Conservation (phyloP, 2,888 invertebrate species). For the Pomacea canaliculata region DNA sequence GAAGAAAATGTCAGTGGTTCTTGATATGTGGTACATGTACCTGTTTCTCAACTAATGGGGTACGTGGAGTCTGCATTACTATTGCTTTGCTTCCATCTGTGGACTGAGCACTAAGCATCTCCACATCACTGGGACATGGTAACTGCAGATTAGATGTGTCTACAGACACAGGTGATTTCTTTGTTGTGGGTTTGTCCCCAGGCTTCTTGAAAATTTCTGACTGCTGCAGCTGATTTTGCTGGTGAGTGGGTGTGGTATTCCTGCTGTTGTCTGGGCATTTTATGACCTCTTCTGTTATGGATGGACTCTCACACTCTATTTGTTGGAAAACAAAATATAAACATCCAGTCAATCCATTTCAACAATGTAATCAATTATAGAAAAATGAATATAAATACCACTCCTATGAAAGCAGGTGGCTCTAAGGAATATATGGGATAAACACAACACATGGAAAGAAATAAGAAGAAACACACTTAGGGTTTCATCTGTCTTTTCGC, state of each 20-base stretch:
- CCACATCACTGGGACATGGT: slow-evolving; percentile 48
- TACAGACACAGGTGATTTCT: slow-evolving; percentile 38
- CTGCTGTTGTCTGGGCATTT: not conserved
- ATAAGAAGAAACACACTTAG: not conserved
- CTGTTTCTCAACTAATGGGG: slow-evolving; percentile 22
- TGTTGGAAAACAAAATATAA: too few species aligned
- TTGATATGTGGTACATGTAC: not conserved
- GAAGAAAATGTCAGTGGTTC: too few species aligned
- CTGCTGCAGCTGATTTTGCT: slow-evolving; percentile 13
- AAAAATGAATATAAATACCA: too few species aligned
- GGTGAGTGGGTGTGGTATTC: slow-evolving; percentile 5
- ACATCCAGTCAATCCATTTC: too few species aligned
- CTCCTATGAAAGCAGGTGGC: not conserved
- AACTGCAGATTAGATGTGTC: slow-evolving; percentile 30
- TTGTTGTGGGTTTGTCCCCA: slow-evolving; percentile 13
- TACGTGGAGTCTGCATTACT: slow-evolving; percentile 43
- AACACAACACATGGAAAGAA: not conserved
- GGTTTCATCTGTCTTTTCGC: not conserved
- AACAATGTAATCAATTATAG: too few species aligned
- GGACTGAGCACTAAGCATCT: slow-evolving; percentile 65
- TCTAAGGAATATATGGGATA: not conserved
- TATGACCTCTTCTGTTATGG: not conserved
- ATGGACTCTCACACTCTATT: not conserved
- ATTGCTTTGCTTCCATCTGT: slow-evolving; percentile 31
- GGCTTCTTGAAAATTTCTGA: slow-evolving; percentile 41